phyloP scores from a whole-genome alignment of 2,113 vertebrate genomes.

The Nestor notabilis region DNA sequence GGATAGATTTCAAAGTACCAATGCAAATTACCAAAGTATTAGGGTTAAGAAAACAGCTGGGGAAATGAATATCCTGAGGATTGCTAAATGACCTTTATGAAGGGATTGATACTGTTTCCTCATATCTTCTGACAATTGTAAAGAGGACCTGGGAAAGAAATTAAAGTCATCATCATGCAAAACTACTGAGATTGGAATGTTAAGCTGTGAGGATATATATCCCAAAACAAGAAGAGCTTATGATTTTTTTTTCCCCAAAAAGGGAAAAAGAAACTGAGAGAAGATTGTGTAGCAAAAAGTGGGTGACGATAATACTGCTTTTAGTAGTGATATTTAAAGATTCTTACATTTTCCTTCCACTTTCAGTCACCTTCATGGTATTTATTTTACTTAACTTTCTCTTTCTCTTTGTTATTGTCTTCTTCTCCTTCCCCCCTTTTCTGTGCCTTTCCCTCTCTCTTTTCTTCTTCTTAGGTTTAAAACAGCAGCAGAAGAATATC shows the following conservation, averaged over 20 bases:
- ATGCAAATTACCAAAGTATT: background rate
- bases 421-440: background rate
- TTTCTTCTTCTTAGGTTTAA: slow-evolving; percentile 57
- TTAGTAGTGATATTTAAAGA: background rate
- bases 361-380: background rate
- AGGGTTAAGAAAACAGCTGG: background rate
- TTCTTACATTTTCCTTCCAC: background rate
- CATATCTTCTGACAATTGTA: background rate
- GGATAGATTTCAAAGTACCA: background rate
- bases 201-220: background rate
- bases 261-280: background rate
- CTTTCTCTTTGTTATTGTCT: slow-evolving; percentile 58
- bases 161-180: background rate
- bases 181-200: background rate
- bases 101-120: background rate
- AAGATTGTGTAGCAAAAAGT: background rate
- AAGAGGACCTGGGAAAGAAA: background rate
- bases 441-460: slow-evolving; percentile 37
- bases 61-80: background rate
- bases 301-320: background rate
- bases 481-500: slow-evolving; percentile 35
- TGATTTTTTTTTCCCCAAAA: background rate
- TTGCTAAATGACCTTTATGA: background rate
- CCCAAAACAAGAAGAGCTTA: background rate
- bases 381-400: slow-evolving; percentile 43